These are phyloP conservation scores for Drosophila meridionalis DNA, from an alignment of 2,888 invertebrate species.

Conservation along the genomic window DNA sequence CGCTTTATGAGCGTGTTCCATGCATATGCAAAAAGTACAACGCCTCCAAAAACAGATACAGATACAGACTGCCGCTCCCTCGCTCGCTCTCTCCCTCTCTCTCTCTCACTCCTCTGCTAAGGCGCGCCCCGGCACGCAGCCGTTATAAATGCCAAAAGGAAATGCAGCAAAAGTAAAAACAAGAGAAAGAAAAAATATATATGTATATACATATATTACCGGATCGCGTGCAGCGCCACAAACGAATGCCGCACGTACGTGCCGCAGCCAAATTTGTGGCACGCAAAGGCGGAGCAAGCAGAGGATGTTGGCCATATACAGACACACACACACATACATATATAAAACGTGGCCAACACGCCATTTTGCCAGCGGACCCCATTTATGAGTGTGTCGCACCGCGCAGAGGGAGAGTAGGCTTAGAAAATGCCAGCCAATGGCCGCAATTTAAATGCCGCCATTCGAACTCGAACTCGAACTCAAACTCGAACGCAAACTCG, in stretches of 20 bases:
- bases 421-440: constrained; percentile 67
- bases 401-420: constrained; percentile 25
- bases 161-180: constrained; percentile 41
- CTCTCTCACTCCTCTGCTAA: background rate
- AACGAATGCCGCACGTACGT: constrained; percentile 73
- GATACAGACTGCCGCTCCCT: background rate
- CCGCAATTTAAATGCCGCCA: constrained; percentile 50
- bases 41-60: constrained; percentile 26
- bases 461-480: constrained; percentile 16
- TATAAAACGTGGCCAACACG: constrained; percentile 50
- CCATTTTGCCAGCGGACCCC: constrained; percentile 55
- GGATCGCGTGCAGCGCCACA: constrained; percentile 79
- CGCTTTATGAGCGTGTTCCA: constrained; percentile 60
- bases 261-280: constrained; percentile 65
- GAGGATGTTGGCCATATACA: constrained; percentile 34
- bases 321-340: background rate
- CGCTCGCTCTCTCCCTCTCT: background rate
- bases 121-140: constrained; percentile 70
- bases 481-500: constrained; percentile 9
- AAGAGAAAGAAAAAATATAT: constrained; percentile 37
- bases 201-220: constrained; percentile 65
- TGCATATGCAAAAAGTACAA: constrained; percentile 65
- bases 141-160: constrained; percentile 67
- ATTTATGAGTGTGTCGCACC: constrained; percentile 40
- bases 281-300: constrained; percentile 59